Percentiles rank a stretch among this genome's conserved stretches.
Evolutionary conservation across 2,888 invertebrate genomes (phyloP).

Genomic region (Polydrusus cervinus): DNA sequence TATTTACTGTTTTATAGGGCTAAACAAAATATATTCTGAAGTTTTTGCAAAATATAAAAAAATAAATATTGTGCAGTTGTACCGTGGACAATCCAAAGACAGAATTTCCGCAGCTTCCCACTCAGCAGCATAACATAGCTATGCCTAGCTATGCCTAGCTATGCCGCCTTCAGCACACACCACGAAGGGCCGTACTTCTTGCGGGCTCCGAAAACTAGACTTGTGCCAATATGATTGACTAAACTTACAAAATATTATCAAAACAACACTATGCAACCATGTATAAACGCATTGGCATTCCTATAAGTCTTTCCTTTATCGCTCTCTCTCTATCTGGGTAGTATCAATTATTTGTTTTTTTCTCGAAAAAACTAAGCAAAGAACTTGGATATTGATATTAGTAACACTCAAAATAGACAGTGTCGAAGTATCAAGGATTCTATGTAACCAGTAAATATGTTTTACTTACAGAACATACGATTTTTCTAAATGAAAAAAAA

Average conservation of each 20-base stretch:
- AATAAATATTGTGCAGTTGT: slow-evolving; percentile 63
- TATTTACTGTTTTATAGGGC: slow-evolving; percentile 33
- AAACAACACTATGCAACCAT: slow-evolving; percentile 71
- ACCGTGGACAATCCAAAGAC: slow-evolving; percentile 70
- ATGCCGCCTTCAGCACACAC: slow-evolving; percentile 63
- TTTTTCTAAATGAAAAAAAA: neutral
- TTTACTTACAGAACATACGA: slow-evolving; percentile 20
- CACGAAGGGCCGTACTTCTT: slow-evolving; percentile 66
- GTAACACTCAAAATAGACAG: slow-evolving; percentile 40
- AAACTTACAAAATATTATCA: slow-evolving; percentile 72
- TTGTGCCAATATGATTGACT: slow-evolving; percentile 69
- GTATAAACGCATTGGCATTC: slow-evolving; percentile 67
- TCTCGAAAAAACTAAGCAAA: slow-evolving; percentile 20
- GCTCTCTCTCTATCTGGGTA: slow-evolving; percentile 38
- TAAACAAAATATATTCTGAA: slow-evolving; percentile 41
- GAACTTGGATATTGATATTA: slow-evolving; percentile 30
- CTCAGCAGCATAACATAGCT: slow-evolving; percentile 55
- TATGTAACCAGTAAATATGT: slow-evolving; percentile 41
- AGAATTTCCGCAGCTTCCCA: slow-evolving; percentile 66
- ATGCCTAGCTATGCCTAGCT: slow-evolving; percentile 53
- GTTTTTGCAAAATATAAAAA: slow-evolving; percentile 47
- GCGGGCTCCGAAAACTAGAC: slow-evolving; percentile 69
- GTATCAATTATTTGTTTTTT: slow-evolving; percentile 35
- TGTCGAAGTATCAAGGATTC: slow-evolving; percentile 35
- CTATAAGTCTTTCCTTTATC: slow-evolving; percentile 30